phyloP scores from a whole-genome alignment of 1,140 invertebrate species.

The Drosophila orena region DNA sequence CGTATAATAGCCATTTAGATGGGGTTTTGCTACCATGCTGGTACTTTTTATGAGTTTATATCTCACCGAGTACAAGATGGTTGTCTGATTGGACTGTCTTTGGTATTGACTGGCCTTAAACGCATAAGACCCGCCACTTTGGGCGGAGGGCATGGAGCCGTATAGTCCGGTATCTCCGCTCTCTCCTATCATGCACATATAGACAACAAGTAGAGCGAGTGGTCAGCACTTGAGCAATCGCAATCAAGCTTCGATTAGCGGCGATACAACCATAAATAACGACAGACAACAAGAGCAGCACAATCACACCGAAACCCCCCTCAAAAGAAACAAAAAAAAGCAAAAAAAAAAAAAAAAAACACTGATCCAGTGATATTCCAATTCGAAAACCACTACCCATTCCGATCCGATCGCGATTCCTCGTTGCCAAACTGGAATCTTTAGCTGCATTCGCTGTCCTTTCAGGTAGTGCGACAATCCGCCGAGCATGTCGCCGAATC shows the following conservation, averaged over 20 bases:
- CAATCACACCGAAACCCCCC: slow-evolving; percentile 3
- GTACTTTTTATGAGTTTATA: no score
- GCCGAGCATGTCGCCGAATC: slow-evolving; percentile 91
- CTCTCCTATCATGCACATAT: slow-evolving; percentile 22
- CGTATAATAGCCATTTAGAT: no score
- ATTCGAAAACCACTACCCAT: neutral
- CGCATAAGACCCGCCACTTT: slow-evolving; percentile 4
- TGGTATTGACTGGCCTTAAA: neutral
- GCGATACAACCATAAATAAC: slow-evolving; percentile 71
- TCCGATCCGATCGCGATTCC: neutral
- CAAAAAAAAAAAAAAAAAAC: neutral
- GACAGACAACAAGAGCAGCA: slow-evolving; percentile 35
- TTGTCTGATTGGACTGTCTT: no score
- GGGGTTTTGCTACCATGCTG: no score
- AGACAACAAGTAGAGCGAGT: slow-evolving; percentile 50
- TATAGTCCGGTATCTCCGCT: slow-evolving; percentile 20
- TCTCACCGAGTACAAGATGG: no score
- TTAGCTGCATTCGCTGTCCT: slow-evolving; percentile 21
- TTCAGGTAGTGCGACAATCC: slow-evolving; percentile 54
- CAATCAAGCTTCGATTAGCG: slow-evolving; percentile 72
- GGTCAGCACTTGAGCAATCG: slow-evolving; percentile 63
- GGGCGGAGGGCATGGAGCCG: slow-evolving; percentile 10
- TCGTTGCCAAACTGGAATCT: neutral
- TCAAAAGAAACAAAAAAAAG: neutral
- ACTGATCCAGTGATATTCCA: slow-evolving; percentile 12